Percentiles rank a stretch among this genome's conserved stretches.
phyloP scores from a whole-genome alignment of 2,797 vertebrate genomes.

The Pipistrellus pipistrellus region DNA sequence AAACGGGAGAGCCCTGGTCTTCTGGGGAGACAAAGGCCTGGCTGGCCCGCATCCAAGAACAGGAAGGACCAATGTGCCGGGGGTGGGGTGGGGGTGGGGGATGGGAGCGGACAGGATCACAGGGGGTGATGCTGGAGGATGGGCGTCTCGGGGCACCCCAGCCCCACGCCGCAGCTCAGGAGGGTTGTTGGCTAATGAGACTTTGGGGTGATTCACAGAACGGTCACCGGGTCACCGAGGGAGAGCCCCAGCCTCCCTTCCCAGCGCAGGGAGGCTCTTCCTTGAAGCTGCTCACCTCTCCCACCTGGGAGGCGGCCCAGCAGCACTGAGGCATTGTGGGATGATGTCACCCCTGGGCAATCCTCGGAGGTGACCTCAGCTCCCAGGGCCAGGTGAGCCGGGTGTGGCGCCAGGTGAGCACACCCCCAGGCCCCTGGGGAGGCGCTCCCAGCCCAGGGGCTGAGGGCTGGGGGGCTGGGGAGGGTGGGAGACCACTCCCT shows the following conservation, averaged over 20 bases:
- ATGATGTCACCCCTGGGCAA: conserved; percentile 86
- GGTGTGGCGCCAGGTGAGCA: conserved; percentile 72
- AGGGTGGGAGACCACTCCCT: background rate
- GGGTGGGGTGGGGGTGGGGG: too few relatives aligned
- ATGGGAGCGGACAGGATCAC: rapidly evolving
- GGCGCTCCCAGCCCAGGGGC: conserved; percentile 50
- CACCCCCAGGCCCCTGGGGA: conserved; percentile 26
- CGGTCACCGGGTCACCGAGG: conserved; percentile 71
- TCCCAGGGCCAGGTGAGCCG: conserved; percentile 71
- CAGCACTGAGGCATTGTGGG: conserved; percentile 71
- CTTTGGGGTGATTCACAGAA: conserved; percentile 84
- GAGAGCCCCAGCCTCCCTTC: conserved; percentile 81
- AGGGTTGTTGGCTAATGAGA: conserved; percentile 76
- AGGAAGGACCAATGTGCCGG: background rate
- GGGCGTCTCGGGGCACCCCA: background rate
- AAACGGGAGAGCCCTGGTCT: background rate
- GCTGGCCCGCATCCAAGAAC: background rate
- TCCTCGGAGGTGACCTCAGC: conserved; percentile 82
- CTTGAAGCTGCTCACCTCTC: conserved; percentile 72
- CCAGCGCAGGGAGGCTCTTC: conserved; percentile 76
- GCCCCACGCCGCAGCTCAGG: background rate
- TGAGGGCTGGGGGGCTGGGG: background rate
- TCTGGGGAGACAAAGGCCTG: background rate
- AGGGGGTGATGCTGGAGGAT: background rate
- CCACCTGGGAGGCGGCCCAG: conserved; percentile 47